Conservation (phyloP, 2,888 invertebrate species). For the Stenoptilia bipunctidactyla region DNA sequence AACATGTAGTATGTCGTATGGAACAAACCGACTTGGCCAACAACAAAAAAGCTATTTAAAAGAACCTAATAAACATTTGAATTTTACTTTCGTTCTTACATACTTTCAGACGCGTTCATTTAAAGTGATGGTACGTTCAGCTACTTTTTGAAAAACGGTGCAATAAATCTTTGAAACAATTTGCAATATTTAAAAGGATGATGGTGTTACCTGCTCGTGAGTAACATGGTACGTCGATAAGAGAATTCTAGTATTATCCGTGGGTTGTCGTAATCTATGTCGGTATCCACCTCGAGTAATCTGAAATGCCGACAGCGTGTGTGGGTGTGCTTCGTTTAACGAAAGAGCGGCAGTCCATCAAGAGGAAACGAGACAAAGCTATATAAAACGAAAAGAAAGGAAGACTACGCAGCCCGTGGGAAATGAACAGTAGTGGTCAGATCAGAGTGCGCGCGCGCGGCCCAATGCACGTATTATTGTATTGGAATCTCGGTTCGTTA, state of each 20-base stretch:
- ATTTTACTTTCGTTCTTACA: too few relatives aligned
- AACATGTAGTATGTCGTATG: too few relatives aligned
- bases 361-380: constrained; percentile 42
- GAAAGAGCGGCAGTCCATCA: constrained; percentile 68
- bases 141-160: constrained; percentile 1
- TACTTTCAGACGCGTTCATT: background rate
- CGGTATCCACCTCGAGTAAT: constrained; percentile 56
- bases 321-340: constrained; percentile 71
- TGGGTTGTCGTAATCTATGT: constrained; percentile 62
- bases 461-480: constrained; percentile 71
- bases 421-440: constrained; percentile 73
- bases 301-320: constrained; percentile 67
- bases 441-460: constrained; percentile 68
- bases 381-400: constrained; percentile 36
- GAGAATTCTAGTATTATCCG: constrained; percentile 32
- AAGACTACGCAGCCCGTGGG: constrained; percentile 60
- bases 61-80: too few relatives aligned
- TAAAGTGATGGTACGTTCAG: background rate
- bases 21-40: too few relatives aligned
- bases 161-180: constrained; percentile 9
- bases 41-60: too few relatives aligned
- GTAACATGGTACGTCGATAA: constrained; percentile 37
- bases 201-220: constrained; percentile 14
- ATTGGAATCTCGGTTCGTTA: constrained; percentile 45
- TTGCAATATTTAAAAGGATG: constrained; percentile 17